phyloP scores from a whole-genome alignment of 2,888 invertebrate species.

The Didymodactylos carnosus region DNA sequence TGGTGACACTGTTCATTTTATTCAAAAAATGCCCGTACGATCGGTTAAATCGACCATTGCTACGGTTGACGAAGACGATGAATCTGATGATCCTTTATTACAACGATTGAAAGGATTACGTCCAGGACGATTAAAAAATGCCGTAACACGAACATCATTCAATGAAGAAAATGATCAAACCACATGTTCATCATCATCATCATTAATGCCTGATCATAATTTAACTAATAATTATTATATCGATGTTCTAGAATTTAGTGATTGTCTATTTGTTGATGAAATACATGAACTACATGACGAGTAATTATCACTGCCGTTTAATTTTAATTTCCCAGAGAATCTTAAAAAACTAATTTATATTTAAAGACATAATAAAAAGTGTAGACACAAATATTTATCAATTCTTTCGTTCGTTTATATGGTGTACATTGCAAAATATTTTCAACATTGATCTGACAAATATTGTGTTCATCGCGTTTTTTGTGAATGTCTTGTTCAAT shows the following conservation, averaged over 20 bases:
- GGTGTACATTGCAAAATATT: background rate
- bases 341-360: background rate
- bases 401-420: background rate
- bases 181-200: background rate
- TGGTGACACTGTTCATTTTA: background rate
- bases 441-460: background rate
- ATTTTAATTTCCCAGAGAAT: background rate
- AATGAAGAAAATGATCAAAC: no score
- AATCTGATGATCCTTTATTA: background rate
- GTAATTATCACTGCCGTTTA: background rate
- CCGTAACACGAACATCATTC: no score
- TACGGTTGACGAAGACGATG: background rate
- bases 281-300: background rate
- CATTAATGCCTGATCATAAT: background rate
- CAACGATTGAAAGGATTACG: background rate
- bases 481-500: background rate
- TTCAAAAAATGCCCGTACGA: no score
- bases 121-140: background rate
- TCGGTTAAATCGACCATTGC: background rate
- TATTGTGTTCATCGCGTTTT: background rate
- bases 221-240: background rate
- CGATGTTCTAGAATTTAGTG: no score
- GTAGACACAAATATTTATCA: background rate
- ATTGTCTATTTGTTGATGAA: no score
- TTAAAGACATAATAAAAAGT: background rate